Evolutionary conservation across 2,888 invertebrate genomes (phyloP).

Genomic region (Phania funesta): DNA sequence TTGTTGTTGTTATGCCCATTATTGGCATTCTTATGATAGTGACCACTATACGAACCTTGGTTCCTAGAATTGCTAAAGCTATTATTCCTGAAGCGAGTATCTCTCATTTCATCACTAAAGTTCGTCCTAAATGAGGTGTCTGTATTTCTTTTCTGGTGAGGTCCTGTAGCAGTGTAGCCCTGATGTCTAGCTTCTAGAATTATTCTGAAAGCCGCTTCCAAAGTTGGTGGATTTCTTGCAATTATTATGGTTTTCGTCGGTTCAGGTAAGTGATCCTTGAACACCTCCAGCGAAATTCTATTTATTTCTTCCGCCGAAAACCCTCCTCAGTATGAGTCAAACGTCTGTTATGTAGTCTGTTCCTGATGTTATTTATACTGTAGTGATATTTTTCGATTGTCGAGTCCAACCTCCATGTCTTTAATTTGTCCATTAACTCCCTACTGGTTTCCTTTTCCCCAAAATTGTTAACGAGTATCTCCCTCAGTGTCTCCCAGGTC

Average conservation of each 20-base stretch:
- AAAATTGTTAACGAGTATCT: not conserved
- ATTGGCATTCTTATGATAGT: too few relatives aligned
- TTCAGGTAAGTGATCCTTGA: not conserved
- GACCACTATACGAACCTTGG: too few relatives aligned
- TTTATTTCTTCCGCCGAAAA: not conserved
- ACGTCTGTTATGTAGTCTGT: not conserved
- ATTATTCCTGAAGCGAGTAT: too few relatives aligned
- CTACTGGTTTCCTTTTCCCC: not conserved
- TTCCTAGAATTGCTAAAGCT: too few relatives aligned
- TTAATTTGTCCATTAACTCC: not conserved
- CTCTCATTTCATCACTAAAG: too few relatives aligned
- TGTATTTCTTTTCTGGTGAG: not conserved
- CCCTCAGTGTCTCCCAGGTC: not conserved
- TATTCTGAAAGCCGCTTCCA: not conserved
- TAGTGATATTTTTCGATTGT: not conserved
- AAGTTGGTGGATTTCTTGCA: not conserved
- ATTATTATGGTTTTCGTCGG: not conserved
- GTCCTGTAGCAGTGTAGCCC: too few relatives aligned
- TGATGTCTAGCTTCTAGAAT: too few relatives aligned
- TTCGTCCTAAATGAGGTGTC: not conserved
- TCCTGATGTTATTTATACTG: not conserved
- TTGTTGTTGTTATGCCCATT: too few relatives aligned
- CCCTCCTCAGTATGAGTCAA: not conserved
- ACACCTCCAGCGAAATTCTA: not conserved
- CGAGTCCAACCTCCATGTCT: not conserved